These are phyloP conservation scores for Petrocephalus zakoni DNA, from an alignment of 2,113 vertebrate genomes.

Conservation along the genomic window DNA sequence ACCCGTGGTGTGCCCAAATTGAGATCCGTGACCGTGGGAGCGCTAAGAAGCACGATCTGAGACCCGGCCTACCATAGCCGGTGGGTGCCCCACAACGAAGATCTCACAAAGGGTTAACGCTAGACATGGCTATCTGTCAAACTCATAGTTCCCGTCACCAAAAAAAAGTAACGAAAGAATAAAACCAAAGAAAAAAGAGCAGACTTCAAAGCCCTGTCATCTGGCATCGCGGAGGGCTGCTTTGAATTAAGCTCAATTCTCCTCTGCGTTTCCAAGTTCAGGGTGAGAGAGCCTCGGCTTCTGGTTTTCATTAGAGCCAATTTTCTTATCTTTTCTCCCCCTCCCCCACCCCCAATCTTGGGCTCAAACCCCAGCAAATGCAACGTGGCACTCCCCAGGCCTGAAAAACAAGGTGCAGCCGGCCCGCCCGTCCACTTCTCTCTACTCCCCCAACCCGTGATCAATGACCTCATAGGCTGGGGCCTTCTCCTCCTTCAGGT, in stretches of 20 bases:
- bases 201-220: slow-evolving; percentile 85
- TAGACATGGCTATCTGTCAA: slow-evolving; percentile 43
- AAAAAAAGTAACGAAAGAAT: slow-evolving; percentile 45
- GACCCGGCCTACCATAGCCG: slow-evolving; percentile 11
- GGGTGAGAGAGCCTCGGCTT: slow-evolving; percentile 72
- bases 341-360: slow-evolving; percentile 65
- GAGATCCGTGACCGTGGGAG: background rate
- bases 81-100: slow-evolving; percentile 19
- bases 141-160: slow-evolving; percentile 57
- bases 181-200: slow-evolving; percentile 31
- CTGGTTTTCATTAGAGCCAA: slow-evolving; percentile 90
- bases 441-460: background rate
- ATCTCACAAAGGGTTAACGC: slow-evolving; percentile 52
- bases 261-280: slow-evolving; percentile 73
- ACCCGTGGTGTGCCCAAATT: slow-evolving; percentile 20
- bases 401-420: slow-evolving; percentile 70
- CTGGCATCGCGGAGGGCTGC: slow-evolving; percentile 70
- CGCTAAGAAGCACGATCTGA: background rate
- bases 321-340: slow-evolving; percentile 87
- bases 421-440: slow-evolving; percentile 44
- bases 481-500: background rate
- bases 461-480: background rate
- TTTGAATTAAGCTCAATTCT: slow-evolving; percentile 85
- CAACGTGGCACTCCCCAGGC: slow-evolving; percentile 71
- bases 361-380: slow-evolving; percentile 79